Conservation (phyloP, 2,888 invertebrate species). For the Parnassius smintheus region DNA sequence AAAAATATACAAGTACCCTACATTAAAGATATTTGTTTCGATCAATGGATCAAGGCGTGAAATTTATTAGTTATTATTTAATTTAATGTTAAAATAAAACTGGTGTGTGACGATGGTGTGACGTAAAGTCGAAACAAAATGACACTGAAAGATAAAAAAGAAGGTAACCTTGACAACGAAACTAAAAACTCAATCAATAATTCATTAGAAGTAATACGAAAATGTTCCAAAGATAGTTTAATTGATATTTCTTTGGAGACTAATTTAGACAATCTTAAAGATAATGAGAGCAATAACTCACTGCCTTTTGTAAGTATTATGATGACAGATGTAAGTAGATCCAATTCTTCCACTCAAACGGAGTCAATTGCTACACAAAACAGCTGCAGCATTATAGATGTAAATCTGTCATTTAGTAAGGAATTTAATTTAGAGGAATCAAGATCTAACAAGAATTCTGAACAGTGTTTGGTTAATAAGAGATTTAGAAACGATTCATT, state of each 20-base stretch:
- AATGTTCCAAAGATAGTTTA: constrained; percentile 47
- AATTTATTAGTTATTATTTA: background rate
- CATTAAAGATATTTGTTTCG: constrained; percentile 15
- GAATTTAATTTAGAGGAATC: constrained; percentile 51
- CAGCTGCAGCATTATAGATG: constrained; percentile 45
- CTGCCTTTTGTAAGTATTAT: constrained; percentile 60
- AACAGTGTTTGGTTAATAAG: constrained; percentile 49
- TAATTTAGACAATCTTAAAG: constrained; percentile 45
- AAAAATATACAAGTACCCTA: constrained; percentile 13
- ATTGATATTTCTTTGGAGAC: constrained; percentile 64
- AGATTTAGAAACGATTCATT: constrained; percentile 55
- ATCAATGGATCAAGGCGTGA: background rate
- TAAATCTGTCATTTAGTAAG: constrained; percentile 57
- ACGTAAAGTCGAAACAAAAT: constrained; percentile 31
- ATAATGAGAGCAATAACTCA: constrained; percentile 47
- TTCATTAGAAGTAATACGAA: constrained; percentile 63
- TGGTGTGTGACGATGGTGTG: constrained; percentile 19
- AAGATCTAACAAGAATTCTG: constrained; percentile 49
- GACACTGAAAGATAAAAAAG: constrained; percentile 38
- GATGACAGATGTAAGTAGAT: constrained; percentile 50
- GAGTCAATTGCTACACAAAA: constrained; percentile 46
- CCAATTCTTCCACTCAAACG: constrained; percentile 56
- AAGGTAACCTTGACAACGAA: constrained; percentile 40
- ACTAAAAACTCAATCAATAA: constrained; percentile 34
- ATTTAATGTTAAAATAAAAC: constrained; percentile 9